These are phyloP conservation scores for Sinocyclocheilus maitianheensis DNA, from an alignment of 2,113 vertebrate species.

Conservation along the genomic window DNA sequence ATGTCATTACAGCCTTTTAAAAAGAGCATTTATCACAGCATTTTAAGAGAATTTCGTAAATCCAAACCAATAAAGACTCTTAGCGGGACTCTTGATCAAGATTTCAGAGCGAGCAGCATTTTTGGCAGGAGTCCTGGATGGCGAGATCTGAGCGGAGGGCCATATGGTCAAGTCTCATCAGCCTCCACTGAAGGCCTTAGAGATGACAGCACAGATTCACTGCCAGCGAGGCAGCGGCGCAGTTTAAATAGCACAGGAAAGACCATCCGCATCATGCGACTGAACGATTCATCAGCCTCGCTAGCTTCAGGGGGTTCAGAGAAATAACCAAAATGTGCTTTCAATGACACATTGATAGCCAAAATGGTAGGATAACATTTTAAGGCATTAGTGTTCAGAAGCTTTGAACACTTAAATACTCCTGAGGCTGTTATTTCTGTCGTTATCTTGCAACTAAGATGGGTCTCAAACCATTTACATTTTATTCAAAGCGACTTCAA, in stretches of 20 bases:
- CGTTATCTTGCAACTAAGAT: neutral
- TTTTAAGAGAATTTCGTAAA: slow-evolving; percentile 48
- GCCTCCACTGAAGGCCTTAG: slow-evolving; percentile 63
- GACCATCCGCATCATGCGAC: slow-evolving; percentile 10
- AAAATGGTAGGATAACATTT: neutral
- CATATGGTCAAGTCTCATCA: slow-evolving; percentile 75
- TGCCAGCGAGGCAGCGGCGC: slow-evolving; percentile 19
- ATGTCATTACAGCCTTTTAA: slow-evolving; percentile 11
- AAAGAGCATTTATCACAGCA: slow-evolving; percentile 18
- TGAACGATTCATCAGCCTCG: slow-evolving; percentile 9
- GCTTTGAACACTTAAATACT: neutral
- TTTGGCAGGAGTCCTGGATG: slow-evolving; percentile 68
- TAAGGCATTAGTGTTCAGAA: slow-evolving; percentile 2
- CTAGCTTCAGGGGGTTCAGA: slow-evolving; percentile 1
- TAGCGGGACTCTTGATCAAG: slow-evolving; percentile 11
- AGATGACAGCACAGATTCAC: slow-evolving; percentile 57
- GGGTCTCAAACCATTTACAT: neutral
- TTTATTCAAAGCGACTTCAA: neutral
- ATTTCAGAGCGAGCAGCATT: slow-evolving; percentile 56
- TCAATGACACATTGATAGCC: neutral
- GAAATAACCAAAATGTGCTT: neutral
- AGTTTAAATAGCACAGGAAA: slow-evolving; percentile 42
- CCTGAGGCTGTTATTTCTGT: slow-evolving; percentile 8
- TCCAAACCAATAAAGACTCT: slow-evolving; percentile 1
- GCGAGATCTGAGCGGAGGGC: slow-evolving; percentile 65